Evolutionary conservation across 2,888 invertebrate species (phyloP), one percentile per base, ranked within the genome.

Genomic region (Priapulus caudatus): DNA sequence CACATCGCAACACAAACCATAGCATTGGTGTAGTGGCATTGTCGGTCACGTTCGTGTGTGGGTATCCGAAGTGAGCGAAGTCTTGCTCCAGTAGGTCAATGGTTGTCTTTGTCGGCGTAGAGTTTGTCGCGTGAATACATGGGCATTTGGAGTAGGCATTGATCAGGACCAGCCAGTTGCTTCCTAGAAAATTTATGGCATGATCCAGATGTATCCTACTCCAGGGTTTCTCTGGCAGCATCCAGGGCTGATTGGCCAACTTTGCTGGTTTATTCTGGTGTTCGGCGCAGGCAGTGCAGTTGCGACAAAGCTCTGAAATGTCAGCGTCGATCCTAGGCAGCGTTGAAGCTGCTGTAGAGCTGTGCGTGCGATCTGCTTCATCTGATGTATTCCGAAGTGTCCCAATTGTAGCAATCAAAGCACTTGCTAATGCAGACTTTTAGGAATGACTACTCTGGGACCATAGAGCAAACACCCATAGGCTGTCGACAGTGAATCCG

Each of bases 161-260:
- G 33, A 47, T n/a, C n/a, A n/a, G 5, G 59, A 45, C 5, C 33
- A 50, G 53, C 22, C 60, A 50, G n/a, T 59, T 50, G 5, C 50
- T 46, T 2, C 55, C n/a, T n/a, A n/a, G n/a, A n/a, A n/a, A n/a
- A n/a, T n/a, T 59, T 18, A 58, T 62, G n/a, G 62, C 62, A 49
- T 56, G 60, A 48, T 64, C 62, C 19, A 62, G 45, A 43, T 64
- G 63, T 1, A 65, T 10, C 4, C 63, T 48, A 4, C 50, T 48
- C 64, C 61, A 64, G 15, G 61, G 58, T 24, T 52, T 51, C 10
- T 48, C 50, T 4, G 64, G 63, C 45, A 50, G 59, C 45, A 56
- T 54, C 63, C 61, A 65, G 2, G 59, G 59, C 43, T 62, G 60
- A 5, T 63, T 44, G 1, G 61, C 58, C n/a, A 59, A 56, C 18